Conservation (phyloP, 1,140 invertebrate genomes). For the Papilio glaucus region DNA sequence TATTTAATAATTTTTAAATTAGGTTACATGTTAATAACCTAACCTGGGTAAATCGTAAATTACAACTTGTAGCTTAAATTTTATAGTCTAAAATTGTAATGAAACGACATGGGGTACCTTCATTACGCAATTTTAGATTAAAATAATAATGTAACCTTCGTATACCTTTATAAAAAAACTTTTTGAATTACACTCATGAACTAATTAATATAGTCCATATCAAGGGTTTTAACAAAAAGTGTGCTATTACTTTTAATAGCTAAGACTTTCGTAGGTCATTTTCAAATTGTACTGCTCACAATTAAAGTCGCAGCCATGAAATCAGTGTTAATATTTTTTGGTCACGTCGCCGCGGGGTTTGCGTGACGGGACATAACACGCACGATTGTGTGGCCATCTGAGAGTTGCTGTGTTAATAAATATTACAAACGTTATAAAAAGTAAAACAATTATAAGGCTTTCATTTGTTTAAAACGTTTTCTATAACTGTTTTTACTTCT, state of each 20-base stretch:
- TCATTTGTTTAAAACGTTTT: background rate
- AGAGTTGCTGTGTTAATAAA: slow-evolving; percentile 14
- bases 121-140: background rate
- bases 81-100: background rate
- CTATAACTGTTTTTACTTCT: no score
- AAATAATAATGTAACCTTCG: background rate
- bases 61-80: background rate
- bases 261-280: slow-evolving; percentile 7
- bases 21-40: background rate
- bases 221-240: background rate
- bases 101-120: background rate
- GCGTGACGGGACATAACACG: slow-evolving; percentile 13
- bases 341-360: background rate
- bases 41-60: background rate
- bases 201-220: background rate
- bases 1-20: no score
- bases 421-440: background rate
- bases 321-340: slow-evolving; percentile 1
- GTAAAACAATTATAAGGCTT: background rate
- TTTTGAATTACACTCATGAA: background rate
- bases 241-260: background rate
- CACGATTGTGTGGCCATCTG: background rate
- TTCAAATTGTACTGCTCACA: slow-evolving; percentile 7
- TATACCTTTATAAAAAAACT: background rate
- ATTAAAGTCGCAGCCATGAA: background rate